These are phyloP conservation scores for Nephrotoma guestfalica DNA, from an alignment of 2,888 invertebrate genomes.

Conservation along the genomic window DNA sequence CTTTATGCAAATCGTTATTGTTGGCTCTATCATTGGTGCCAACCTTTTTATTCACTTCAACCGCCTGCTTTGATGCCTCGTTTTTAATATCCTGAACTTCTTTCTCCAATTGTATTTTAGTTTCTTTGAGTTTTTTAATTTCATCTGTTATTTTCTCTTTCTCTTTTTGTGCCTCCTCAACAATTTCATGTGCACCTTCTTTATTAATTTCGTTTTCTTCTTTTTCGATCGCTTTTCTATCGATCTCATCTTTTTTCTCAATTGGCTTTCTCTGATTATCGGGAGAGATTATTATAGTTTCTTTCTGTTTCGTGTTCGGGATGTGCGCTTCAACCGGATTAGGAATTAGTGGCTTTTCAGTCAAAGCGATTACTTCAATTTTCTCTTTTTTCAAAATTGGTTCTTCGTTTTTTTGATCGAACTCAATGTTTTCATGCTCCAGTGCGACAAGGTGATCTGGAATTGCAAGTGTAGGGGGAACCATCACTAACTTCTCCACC, in stretches of 20 bases:
- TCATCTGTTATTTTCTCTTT: constrained; percentile 24
- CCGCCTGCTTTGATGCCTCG: constrained; percentile 29
- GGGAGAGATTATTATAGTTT: constrained; percentile 22
- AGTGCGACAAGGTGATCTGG: constrained; percentile 17
- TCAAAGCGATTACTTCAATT: background rate
- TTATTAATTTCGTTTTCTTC: constrained; percentile 17
- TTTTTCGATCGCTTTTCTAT: constrained; percentile 14
- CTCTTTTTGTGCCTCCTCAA: constrained; percentile 16
- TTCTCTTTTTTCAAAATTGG: background rate
- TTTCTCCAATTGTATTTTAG: constrained; percentile 25
- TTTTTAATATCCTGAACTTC: constrained; percentile 33
- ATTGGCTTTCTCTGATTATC: constrained; percentile 19
- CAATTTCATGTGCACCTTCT: constrained; percentile 21
- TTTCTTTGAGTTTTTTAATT: constrained; percentile 24
- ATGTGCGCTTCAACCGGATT: background rate
- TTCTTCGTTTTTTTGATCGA: constrained; percentile 16
- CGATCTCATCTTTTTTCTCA: constrained; percentile 17
- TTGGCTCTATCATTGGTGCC: constrained; percentile 32
- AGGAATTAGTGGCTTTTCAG: background rate
- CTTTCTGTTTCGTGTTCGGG: background rate
- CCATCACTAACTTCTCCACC: background rate
- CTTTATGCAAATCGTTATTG: constrained; percentile 5
- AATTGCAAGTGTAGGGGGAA: constrained; percentile 15
- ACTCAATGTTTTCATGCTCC: background rate
- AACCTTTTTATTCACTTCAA: constrained; percentile 16